A percentile compares a stretch with the other conserved stretches of the same genome.
Conservation (phyloP, 2,888 invertebrate species). For the Melolontha melolontha region DNA sequence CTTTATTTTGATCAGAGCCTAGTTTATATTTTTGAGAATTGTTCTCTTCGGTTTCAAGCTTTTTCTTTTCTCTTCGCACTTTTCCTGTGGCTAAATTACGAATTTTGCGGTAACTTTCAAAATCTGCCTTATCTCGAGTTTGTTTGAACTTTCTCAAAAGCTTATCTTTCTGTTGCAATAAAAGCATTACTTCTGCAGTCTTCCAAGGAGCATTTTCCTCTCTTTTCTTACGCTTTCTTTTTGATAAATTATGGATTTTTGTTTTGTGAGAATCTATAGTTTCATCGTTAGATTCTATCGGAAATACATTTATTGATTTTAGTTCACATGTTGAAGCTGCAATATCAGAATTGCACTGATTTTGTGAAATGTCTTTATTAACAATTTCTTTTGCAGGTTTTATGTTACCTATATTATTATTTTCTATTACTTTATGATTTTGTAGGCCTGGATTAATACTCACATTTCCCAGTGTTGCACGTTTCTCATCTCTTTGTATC, state of each 20-base stretch:
- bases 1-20: background rate
- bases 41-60: conserved; percentile 6
- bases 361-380: too few relatives aligned
- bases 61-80: conserved; percentile 21
- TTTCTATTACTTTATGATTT: too few relatives aligned
- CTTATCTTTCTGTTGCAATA: conserved; percentile 1
- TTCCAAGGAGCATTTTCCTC: conserved; percentile 13
- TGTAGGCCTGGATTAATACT: too few relatives aligned
- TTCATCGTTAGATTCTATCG: background rate
- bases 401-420: too few relatives aligned
- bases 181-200: conserved; percentile 5
- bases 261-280: background rate
- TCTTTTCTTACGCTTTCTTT: background rate
- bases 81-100: conserved; percentile 8
- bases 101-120: conserved; percentile 9
- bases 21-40: background rate
- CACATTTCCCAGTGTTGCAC: too few relatives aligned
- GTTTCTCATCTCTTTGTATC: too few relatives aligned
- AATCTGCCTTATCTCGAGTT: conserved; percentile 1
- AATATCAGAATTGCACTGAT: too few relatives aligned
- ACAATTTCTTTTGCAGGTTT: too few relatives aligned
- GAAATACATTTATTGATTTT: background rate
- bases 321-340: too few relatives aligned
- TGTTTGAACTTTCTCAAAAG: conserved; percentile 2
- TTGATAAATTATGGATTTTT: background rate